Base-by-base conservation (phyloP, 1,140 invertebrate species). In the Lepidurus packardi region DNA sequence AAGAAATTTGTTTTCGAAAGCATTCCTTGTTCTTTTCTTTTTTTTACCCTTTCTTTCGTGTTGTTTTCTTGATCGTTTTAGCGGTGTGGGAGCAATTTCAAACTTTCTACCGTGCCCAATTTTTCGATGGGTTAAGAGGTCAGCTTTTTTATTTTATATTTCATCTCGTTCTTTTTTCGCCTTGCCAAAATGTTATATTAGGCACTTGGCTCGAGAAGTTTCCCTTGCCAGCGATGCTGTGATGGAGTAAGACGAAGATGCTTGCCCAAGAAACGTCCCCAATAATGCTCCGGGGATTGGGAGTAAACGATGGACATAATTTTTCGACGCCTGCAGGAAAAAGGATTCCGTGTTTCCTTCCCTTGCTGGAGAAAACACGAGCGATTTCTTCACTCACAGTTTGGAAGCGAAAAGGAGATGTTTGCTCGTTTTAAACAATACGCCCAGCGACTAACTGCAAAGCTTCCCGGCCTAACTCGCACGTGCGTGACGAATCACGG, bases 281-380 rank as follows among this genome's bases (percentile, higher is more conserved):
- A 65, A 65, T 65, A 65, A 65, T 65, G 53, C 53, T 65, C 21
- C 16, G 53, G 53, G 53, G 53, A 65, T 65, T 65, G 53, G 21
- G 53, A 9, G 53, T 65, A 65, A 65, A 65, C 53, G 53, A 65
- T 65, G 53, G 13, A 65, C 53, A 65, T 65, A 65, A 65, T 65
- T 65, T 65, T 65, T 65, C 53, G 53, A 65, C 53, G 53, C 21
- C 53, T 65, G 16, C 13, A 5, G 13, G 21, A 65, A 21, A 65
- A 65, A 65, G 53, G 53, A 11, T 65, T 3, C 6, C 21, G 21
- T 65, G 21, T 65, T 65, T 65, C 53, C 21, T 21, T 65, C 53
- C 16, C 53, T 65, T 65, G 53, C 53, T 65, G 34, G 34, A 34
- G 3, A 34, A 34, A 34, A 34, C 34, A 34, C 3, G 34, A 65